Base-by-base conservation (phyloP, 2,797 vertebrate species). In the Bufotes viridis region DNA sequence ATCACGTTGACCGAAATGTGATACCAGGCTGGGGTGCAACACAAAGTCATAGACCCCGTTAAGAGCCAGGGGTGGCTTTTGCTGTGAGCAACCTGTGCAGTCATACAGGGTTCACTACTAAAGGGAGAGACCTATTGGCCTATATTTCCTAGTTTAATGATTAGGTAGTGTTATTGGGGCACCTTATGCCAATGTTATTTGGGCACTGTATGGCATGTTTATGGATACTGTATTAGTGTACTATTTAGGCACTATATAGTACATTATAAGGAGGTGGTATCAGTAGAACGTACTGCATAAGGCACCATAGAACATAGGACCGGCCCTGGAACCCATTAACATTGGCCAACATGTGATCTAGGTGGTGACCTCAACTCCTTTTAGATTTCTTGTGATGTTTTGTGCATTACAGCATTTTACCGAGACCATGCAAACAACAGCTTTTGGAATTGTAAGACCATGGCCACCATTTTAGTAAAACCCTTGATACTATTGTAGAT, bases 401-500 rank as follows among this genome's bases (percentile, higher is more conserved):
- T 7, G 22, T 72, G 29, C 11, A 51, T 18, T 5, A 3, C 0
- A 22, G 7, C 74, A 53, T 24, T 53, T 76, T 24, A 11, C 18
- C 51, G 34, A 75, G 22, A n/a, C 22, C 51, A n/a, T n/a, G 5
- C 22, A 53, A 53, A 4, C 10, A n/a, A 12, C 1, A 49, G 12
- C 53, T 78, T n/a, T 53, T 24, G 6, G 22, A 78, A 14, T 20
- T 24, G 15, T 14, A 81, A 49, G 0, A 6, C 10, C 29, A 81
- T 29, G 5, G 17, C 12, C 18, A 63, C 60, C 7, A n/a, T 49
- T 51, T 34, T 17, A 6, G 78, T 11, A 2, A 4, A 60, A 51
- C 20, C 12, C 76, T 22, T 63, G 42, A 22, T 80, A 70, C 69
- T 57, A 87, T 26, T 53, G 7, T n/a, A 65, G 49, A 83, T 83